phyloP scores from a whole-genome alignment of 2,888 invertebrate species.

The Graphium colonna region DNA sequence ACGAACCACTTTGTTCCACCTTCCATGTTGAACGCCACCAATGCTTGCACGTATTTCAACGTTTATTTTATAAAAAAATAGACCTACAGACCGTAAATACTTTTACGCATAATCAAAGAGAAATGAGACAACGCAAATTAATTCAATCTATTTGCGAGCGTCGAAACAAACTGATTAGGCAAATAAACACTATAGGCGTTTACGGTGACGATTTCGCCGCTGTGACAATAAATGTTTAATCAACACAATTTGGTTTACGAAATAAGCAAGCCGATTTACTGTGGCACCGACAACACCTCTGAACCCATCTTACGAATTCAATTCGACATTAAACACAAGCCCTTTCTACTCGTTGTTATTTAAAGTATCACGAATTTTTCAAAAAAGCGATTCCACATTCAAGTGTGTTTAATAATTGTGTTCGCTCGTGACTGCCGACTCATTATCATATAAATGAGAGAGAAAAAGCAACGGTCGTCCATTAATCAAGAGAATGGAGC shows the following conservation, averaged over 20 bases:
- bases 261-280: constrained; percentile 59
- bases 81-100: not conserved
- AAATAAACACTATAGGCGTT: constrained; percentile 57
- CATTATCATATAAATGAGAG: constrained; percentile 78
- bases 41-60: constrained; percentile 28
- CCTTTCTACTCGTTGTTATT: not conserved
- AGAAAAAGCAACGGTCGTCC: constrained; percentile 71
- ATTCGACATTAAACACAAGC: not conserved
- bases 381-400: constrained; percentile 56
- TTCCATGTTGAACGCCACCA: constrained; percentile 20
- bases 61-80: constrained; percentile 18
- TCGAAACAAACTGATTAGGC: constrained; percentile 60
- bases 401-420: constrained; percentile 72
- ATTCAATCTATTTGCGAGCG: constrained; percentile 34
- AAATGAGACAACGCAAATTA: constrained; percentile 27
- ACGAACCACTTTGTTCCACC: constrained; percentile 50
- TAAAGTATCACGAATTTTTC: constrained; percentile 37
- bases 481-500: constrained; percentile 75
- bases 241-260: constrained; percentile 56
- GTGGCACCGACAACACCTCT: constrained; percentile 43
- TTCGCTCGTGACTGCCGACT: constrained; percentile 62
- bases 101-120: not conserved
- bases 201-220: constrained; percentile 56
- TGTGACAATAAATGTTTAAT: constrained; percentile 54
- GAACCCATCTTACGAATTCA: constrained; percentile 40